Evolutionary conservation across 2,888 invertebrate genomes (phyloP), one percentile per base, ranked within the genome.

Genomic region (Cyclophora albipunctata): DNA sequence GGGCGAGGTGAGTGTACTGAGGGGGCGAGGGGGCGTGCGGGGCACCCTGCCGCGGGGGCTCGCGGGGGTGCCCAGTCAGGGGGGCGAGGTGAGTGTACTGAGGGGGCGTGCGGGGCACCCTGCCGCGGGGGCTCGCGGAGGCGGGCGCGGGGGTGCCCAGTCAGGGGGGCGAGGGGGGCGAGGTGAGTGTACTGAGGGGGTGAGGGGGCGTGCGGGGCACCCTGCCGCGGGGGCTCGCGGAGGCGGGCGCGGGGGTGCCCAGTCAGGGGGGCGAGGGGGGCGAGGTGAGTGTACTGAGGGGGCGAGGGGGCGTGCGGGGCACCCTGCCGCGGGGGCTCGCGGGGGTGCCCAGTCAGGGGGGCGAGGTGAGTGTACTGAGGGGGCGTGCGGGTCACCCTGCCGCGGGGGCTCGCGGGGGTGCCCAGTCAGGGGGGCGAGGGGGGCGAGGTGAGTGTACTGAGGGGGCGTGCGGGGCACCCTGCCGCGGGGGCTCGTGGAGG

Each of bases 271-370:
- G 2, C 20, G 20, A 20, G 20, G 20, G 20, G 20, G 20, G 20
- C 20, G 20, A 20, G 20, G 20, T 20, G 20, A 20, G 20, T 20
- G 20, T 20, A 2, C 20, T 20, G 20, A 20, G 20, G 20, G 20
- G 20, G 20, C 20, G 20, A 20, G 20, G 93, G 3, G 94, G 93
- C 76, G 93, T 93, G 64, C 93, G 95, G 71, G 95, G 95, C 83
- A 98, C 98, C 98, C 92, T 96, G 44, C 94, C 95, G 73, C 88
- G 98, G 48, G 90, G 98, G 67, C 99, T 98, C 98, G 84, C 96
- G 47, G 97, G 97, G 76, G 89, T 92, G 51, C 94, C 94, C 3
- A 96, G 96, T 81, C 91, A 91, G 69, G 20, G 20, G 20, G 20
- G 20, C 20, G 20, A 20, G 20, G 20, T 20, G 20, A 20, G 20